Evolutionary conservation across 2,797 vertebrate species (phyloP).

Genomic region (Anableps anableps): DNA sequence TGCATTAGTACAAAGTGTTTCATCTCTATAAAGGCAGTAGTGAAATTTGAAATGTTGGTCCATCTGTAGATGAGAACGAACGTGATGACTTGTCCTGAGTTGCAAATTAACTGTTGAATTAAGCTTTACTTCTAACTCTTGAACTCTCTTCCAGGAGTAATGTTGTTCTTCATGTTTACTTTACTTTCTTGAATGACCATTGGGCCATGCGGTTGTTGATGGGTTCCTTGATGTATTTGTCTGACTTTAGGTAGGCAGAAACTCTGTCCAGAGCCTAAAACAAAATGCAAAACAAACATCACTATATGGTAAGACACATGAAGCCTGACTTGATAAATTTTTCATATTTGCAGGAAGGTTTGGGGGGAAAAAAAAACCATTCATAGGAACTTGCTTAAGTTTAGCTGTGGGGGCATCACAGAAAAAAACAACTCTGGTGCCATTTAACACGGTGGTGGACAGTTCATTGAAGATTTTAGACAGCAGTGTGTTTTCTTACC

Average conservation of each 20-base stretch:
- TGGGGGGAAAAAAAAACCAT: neutral
- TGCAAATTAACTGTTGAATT: neutral
- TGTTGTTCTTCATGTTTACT: neutral
- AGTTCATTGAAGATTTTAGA: neutral
- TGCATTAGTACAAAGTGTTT: neutral
- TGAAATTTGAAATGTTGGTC: neutral
- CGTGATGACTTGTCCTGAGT: neutral
- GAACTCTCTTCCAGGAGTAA: neutral
- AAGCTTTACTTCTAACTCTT: neutral
- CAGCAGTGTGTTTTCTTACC: slow-evolving; percentile 71
- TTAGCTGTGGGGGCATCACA: neutral
- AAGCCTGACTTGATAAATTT: neutral
- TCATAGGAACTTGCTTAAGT: neutral
- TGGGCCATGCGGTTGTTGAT: neutral
- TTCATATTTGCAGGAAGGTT: neutral
- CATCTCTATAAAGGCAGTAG: neutral
- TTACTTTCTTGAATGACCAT: slow-evolving; percentile 4
- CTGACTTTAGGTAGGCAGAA: neutral
- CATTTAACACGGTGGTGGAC: neutral
- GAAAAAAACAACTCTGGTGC: neutral
- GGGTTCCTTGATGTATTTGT: slow-evolving; percentile 2
- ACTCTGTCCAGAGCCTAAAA: slow-evolving; percentile 5
- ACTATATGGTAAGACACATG: neutral
- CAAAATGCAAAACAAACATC: neutral
- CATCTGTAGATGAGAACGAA: neutral